Conservation (phyloP, 1,140 invertebrate species). For the Pachypsylla venusta region DNA sequence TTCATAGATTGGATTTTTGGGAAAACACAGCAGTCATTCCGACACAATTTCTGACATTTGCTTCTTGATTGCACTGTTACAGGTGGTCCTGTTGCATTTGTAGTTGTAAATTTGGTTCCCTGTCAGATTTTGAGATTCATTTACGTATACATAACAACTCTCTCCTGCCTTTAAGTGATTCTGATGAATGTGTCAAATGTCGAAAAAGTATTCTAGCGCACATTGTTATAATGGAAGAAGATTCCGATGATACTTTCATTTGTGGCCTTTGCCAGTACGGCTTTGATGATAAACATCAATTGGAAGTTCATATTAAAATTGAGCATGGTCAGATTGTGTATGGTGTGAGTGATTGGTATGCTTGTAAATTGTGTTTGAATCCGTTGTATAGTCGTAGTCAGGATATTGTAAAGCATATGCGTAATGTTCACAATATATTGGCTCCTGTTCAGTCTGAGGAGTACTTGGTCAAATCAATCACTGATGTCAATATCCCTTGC, state of each 20-base stretch:
- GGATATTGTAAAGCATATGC: constrained; percentile 6
- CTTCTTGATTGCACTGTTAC: no score
- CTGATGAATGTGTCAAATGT: not conserved
- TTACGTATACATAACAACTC: not conserved
- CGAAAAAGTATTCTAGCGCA: not conserved
- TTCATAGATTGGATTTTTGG: no score
- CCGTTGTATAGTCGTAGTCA: not conserved
- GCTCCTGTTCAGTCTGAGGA: not conserved
- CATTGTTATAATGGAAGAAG: not conserved
- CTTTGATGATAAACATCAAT: not conserved
- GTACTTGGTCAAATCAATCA: not conserved
- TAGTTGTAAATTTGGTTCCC: constrained; percentile 6
- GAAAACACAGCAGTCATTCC: no score
- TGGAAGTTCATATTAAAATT: constrained; percentile 6
- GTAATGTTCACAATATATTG: not conserved
- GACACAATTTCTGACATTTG: no score
- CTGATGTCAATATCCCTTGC: not conserved
- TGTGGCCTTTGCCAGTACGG: not conserved
- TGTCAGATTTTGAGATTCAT: not conserved
- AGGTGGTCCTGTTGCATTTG: constrained; percentile 5
- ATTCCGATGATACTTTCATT: not conserved
- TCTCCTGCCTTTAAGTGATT: no score
- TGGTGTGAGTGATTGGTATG: constrained; percentile 1
- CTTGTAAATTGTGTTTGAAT: not conserved
- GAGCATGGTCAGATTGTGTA: constrained; percentile 4